A percentile compares a stretch with the other conserved stretches of the same genome.
phyloP scores from a whole-genome alignment of 2,113 vertebrate species.

The Syrmaticus mikado region DNA sequence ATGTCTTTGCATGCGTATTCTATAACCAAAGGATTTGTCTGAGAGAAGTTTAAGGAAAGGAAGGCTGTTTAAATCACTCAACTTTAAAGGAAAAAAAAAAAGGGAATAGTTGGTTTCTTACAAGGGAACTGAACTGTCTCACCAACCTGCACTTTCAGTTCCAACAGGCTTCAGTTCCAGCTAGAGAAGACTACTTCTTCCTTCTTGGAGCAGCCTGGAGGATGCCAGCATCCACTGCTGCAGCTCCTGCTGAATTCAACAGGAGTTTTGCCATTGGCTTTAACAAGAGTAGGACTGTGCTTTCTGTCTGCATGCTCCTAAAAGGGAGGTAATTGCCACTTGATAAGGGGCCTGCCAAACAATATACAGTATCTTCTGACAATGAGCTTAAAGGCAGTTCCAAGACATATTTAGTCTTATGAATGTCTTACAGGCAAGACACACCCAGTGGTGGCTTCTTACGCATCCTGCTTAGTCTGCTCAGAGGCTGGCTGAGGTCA shows the following conservation, averaged over 20 bases:
- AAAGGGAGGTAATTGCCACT: not conserved
- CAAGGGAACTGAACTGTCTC: constrained; percentile 49
- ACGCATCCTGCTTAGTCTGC: not conserved
- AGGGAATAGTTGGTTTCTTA: constrained; percentile 22
- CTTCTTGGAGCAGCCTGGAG: not conserved
- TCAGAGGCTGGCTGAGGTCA: constrained; percentile 49
- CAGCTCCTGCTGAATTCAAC: not conserved
- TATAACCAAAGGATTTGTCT: constrained; percentile 18
- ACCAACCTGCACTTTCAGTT: not conserved
- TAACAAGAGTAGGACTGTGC: not conserved
- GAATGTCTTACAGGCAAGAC: constrained; percentile 17
- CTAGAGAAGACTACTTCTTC: not conserved
- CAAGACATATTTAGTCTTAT: not conserved
- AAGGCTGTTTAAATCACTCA: not conserved
- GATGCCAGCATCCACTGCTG: not conserved
- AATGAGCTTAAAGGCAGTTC: not conserved
- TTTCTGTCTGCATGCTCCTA: not conserved
- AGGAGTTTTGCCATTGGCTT: not conserved
- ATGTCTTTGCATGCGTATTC: constrained; percentile 16
- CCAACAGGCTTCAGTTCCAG: constrained; percentile 14
- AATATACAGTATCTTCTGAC: not conserved
- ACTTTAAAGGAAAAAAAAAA: constrained; percentile 3
- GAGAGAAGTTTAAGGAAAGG: constrained; percentile 40
- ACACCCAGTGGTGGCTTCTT: not conserved
- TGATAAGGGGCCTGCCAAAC: not conserved